Conservation (phyloP, 2,113 vertebrate genomes). For the Aldabrachelys gigantea region DNA sequence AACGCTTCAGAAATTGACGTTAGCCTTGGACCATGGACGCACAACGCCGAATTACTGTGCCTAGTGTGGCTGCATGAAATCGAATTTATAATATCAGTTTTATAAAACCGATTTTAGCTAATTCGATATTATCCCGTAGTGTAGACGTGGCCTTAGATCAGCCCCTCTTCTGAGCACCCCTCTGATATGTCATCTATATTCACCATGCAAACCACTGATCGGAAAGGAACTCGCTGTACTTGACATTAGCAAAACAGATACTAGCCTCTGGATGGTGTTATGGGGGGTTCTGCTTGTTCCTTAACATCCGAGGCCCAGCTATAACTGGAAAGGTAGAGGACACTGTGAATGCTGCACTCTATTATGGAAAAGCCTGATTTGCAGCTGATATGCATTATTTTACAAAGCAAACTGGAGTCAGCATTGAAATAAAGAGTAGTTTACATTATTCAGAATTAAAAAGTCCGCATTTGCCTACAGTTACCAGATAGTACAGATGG, state of each 20-base stretch:
- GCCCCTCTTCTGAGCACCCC: background rate
- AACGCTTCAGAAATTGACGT: too few relatives aligned
- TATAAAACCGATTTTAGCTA: too few relatives aligned
- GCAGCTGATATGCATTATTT: background rate
- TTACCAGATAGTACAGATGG: background rate
- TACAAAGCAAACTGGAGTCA: background rate
- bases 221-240: background rate
- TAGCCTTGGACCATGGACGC: too few relatives aligned
- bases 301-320: background rate
- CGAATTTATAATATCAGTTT: too few relatives aligned
- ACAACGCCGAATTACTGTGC: too few relatives aligned
- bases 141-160: background rate
- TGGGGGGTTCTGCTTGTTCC: background rate
- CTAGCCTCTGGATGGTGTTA: background rate
- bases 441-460: background rate
- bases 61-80: too few relatives aligned
- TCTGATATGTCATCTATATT: background rate
- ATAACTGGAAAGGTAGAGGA: background rate
- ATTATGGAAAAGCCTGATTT: background rate
- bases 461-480: background rate
- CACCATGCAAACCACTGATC: rapidly evolving
- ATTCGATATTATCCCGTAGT: too few relatives aligned
- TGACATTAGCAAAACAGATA: background rate
- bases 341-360: background rate
- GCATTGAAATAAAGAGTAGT: background rate